Percentiles rank a stretch among this genome's conserved stretches.
These are phyloP conservation scores for Butorides virescens DNA, from an alignment of 2,113 vertebrate species.

Conservation along the genomic window DNA sequence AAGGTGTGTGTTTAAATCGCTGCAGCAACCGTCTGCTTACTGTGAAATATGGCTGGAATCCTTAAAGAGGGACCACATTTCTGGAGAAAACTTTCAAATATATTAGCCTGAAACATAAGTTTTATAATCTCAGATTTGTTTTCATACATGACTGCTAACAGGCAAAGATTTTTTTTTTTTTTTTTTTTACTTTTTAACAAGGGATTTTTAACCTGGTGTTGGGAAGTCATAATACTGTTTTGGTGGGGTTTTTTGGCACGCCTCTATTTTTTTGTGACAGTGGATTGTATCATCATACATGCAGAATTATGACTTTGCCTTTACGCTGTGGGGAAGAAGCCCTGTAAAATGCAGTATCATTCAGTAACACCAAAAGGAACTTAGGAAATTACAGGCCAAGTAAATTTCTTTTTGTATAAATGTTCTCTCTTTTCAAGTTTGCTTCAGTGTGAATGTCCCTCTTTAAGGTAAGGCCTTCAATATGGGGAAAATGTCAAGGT, in stretches of 20 bases:
- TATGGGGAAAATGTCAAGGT: conserved; percentile 79
- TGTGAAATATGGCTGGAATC: conserved; percentile 62
- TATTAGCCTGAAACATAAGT: not conserved
- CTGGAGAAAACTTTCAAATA: conserved; percentile 57
- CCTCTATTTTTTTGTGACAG: conserved; percentile 20
- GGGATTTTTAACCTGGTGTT: conserved; percentile 38
- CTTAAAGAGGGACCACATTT: conserved; percentile 67
- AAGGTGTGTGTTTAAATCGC: not conserved
- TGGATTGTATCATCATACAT: not conserved
- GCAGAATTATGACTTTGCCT: conserved; percentile 46
- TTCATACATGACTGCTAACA: not conserved
- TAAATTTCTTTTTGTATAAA: conserved; percentile 81
- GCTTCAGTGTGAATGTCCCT: conserved; percentile 84
- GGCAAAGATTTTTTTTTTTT: conserved; percentile 9
- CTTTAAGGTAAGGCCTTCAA: conserved; percentile 83
- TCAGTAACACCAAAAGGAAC: conserved; percentile 57
- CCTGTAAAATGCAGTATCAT: conserved; percentile 52
- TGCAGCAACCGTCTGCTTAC: conserved; percentile 47
- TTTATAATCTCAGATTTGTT: not conserved
- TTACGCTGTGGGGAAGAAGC: conserved; percentile 42
- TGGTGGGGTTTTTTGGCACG: not conserved
- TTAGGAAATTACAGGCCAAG: conserved; percentile 71
- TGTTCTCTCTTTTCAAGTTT: conserved; percentile 86
- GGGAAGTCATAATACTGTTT: conserved; percentile 49
- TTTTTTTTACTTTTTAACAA: not conserved